A percentile compares a stretch with the other conserved stretches of the same genome.
Evolutionary conservation across 2,888 invertebrate genomes (phyloP).

Genomic region (Andrena hattorfiana): DNA sequence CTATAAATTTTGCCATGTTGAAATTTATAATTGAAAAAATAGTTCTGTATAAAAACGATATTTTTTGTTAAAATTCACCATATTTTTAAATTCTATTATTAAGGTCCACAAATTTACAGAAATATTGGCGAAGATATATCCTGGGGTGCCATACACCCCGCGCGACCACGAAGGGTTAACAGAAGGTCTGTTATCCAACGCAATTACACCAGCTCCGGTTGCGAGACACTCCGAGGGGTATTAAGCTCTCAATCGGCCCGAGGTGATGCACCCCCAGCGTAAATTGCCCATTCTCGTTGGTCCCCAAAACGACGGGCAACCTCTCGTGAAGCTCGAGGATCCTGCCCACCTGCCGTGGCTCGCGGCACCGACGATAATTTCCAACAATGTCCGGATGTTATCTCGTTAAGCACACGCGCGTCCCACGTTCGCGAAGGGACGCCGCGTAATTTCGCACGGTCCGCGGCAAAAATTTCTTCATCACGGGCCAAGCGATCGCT

Average conservation of each 20-base stretch:
- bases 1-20: too few species aligned
- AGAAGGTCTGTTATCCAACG: background rate
- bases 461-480: conserved; percentile 76
- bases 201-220: background rate
- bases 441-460: conserved; percentile 66
- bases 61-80: too few species aligned
- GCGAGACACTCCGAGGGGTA: background rate
- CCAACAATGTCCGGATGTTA: conserved; percentile 48
- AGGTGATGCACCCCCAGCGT: background rate
- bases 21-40: too few species aligned
- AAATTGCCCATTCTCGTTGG: conserved; percentile 1
- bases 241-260: conserved; percentile 17
- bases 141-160: too few species aligned
- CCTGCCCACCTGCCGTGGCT: conserved; percentile 38
- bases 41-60: too few species aligned
- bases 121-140: too few species aligned
- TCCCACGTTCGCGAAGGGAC: conserved; percentile 19
- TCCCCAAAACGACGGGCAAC: background rate
- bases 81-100: too few species aligned
- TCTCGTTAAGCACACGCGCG: conserved; percentile 31
- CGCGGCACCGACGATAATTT: conserved; percentile 30
- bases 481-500: conserved; percentile 62
- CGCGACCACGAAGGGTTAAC: background rate
- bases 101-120: too few species aligned
- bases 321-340: conserved; percentile 12